Conservation (phyloP, 2,113 vertebrate species). For the Anguilla japonica region DNA sequence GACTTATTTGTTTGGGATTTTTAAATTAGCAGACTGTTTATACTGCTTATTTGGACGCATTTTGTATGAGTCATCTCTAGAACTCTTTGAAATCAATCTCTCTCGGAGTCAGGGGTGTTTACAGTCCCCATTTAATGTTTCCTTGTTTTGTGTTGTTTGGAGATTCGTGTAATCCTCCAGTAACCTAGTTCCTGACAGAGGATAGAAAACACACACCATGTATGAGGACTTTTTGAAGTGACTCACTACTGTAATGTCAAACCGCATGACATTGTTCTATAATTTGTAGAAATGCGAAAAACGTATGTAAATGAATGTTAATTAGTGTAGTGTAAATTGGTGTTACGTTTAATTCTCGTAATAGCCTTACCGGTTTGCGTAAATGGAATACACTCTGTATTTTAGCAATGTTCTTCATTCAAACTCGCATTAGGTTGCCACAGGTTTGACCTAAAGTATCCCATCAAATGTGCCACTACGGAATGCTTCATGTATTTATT, state of each 20-base stretch:
- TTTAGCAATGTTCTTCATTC: background rate
- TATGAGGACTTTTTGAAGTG: background rate
- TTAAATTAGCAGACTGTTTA: background rate
- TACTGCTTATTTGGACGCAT: background rate
- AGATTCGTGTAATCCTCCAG: background rate
- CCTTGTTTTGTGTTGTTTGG: background rate
- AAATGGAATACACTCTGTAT: background rate
- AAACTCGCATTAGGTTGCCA: background rate
- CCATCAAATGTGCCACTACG: background rate
- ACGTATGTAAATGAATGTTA: background rate
- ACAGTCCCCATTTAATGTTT: background rate
- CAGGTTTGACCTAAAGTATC: background rate
- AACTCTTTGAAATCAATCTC: background rate
- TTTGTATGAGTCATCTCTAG: background rate
- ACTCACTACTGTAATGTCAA: background rate
- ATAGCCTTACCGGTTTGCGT: background rate
- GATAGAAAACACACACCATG: background rate
- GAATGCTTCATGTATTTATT: background rate
- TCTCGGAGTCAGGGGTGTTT: constrained; percentile 9
- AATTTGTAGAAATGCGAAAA: background rate
- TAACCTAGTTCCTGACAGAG: background rate
- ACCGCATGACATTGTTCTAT: background rate
- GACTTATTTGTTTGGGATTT: background rate
- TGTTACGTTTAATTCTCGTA: background rate
- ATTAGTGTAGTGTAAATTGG: too few relatives aligned